Base-by-base conservation (phyloP, 37 sponge, comb jelly and placozoan species). In the Cladorhizidae sp. region DNA sequence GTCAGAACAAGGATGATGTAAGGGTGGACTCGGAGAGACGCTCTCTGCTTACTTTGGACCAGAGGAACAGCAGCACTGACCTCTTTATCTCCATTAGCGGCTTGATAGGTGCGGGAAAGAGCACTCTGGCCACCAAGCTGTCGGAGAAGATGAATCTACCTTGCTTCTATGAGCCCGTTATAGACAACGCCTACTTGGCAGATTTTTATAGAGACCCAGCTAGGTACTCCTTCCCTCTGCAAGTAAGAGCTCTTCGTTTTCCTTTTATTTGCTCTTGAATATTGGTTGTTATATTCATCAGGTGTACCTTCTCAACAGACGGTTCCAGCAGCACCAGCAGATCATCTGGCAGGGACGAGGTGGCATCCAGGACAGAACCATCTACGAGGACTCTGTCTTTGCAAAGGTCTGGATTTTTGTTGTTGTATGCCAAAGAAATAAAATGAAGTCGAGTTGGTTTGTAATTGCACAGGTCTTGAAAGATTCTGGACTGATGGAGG, bases 271-370 rank as follows among this genome's bases (percentile, higher is more conserved):
- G 56, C 36, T 23, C 65, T 62, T 45, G 5, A 65, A 36, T 65
- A 61, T 33, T 65, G 35, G n/a, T 26, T 25, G 36, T 12, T 14
- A 32, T 31, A 23, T 45, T 38, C 55, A 55, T 0, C 33, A 97
- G 98, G 91, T 97, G 17, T 94, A 89, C 37, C 73, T 97, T 41
- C 86, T 97, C 67, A 97, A 97, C 57, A 52, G 93, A 41, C 58
- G 95, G 40, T 97, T 97, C 69, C 98, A 97, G 72, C 98, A 97
- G 65, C 98, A 97, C 68, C 98, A 97, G 90, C 95, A 94, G 78
- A 97, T 97, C 55, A 94, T 97, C 63, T 97, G 98, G 98, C 93
- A 92, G 50, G 98, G 98, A 8, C 76, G 81, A 11, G 98, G 98
- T 33, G 98, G 98, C 21, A 93, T 97, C 1, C 98, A 97, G 65